phyloP scores from a whole-genome alignment of 35 echinoderm and acorn worm species.

The Holothuria glaberrima region DNA sequence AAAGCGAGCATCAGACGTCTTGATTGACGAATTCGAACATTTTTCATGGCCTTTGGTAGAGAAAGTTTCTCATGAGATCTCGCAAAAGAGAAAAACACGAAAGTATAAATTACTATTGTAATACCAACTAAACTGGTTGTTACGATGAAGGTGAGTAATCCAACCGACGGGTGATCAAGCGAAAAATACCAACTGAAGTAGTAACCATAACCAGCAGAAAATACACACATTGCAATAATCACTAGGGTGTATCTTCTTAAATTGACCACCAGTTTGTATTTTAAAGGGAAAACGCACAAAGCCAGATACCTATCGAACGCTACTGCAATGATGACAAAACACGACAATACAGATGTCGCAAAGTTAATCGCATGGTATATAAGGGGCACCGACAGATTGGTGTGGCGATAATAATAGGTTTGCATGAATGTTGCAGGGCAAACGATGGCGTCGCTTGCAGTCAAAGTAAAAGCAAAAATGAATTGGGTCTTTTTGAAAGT shows the following conservation, averaged over 20 bases:
- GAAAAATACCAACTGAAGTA: neutral
- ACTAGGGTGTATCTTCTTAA: neutral
- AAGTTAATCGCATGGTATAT: neutral
- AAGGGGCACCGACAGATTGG: neutral
- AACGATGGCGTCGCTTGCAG: neutral
- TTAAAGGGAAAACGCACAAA: slow-evolving; percentile 6
- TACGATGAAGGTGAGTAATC: neutral
- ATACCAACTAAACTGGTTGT: neutral
- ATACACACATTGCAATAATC: neutral
- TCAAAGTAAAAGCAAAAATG: neutral
- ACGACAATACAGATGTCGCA: neutral
- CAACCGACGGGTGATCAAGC: neutral
- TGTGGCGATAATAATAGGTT: neutral
- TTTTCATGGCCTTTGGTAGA: neutral
- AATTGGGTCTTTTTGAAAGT: neutral
- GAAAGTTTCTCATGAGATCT: neutral
- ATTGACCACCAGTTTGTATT: neutral
- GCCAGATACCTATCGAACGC: slow-evolving; percentile 12
- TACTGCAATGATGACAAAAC: neutral
- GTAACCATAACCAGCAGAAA: neutral
- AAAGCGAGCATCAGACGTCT: slow-evolving; percentile 10
- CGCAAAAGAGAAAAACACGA: neutral
- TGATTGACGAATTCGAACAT: neutral
- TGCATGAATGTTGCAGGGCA: neutral
- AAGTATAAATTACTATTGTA: neutral